Evolutionary conservation across 2,113 vertebrate species (phyloP), one percentile per base, ranked within the genome.

Genomic region (Hypanus sabinus): DNA sequence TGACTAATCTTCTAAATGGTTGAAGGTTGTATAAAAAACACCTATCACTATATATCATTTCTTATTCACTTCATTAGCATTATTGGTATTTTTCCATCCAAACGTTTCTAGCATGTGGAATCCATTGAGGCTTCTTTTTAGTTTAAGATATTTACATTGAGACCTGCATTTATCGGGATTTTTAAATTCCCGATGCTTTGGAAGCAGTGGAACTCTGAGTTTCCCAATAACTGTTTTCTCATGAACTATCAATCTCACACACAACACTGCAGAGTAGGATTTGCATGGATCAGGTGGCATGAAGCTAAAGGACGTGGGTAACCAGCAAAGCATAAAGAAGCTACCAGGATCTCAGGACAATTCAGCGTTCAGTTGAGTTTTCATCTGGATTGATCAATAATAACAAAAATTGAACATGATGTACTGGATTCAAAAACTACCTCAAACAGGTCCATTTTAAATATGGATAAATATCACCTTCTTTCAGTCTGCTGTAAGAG

Each of bases 21-120:
- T 85, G 94, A 65, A 94, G 94, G 79, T 85, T 85, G 36, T 71
- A 85, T 68, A 62, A n/a, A 71, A 94, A 94, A 55, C n/a, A 79
- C 7, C 11, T 81, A 30, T 94, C 94, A 85, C 20, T 38, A 62
- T 33, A 94, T 60, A 71, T 85, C 36, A 94, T 70, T 38, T 71
- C 33, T 27, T 85, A 85, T 71, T 71, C 62, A 94, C 80, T 2
- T 85, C 36, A 94, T 85, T 94, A 85, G 77, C 22, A 94, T 55
- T 83, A 83, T 33, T n/a, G 70, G 60, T 94, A 79, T 70, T 94
- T 30, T 55, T 55, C 71, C 65, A 80, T 94, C 70, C 75, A 12
- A 62, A 77, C 46, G 93, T 94, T 92, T 75, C 33, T 60, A 87
- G 36, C 71, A 71, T 81, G 85, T 60, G 73, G 62, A 75, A 60